phyloP scores from a whole-genome alignment of 2,113 vertebrate species.

The Ctenodactylus gundi region DNA sequence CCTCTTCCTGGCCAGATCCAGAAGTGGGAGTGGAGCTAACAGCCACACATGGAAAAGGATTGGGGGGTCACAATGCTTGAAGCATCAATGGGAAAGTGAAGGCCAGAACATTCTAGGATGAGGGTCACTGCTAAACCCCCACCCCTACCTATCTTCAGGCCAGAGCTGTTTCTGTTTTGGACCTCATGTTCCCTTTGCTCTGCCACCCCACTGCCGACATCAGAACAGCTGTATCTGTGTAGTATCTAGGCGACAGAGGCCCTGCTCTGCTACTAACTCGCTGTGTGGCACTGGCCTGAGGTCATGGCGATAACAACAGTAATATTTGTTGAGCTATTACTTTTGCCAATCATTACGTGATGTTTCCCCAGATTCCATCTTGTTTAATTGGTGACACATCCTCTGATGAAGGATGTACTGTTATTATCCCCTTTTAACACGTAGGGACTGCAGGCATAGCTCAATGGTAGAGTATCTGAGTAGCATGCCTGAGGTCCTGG shows the following conservation, averaged over 20 bases:
- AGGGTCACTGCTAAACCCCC: neutral
- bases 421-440: neutral
- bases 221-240: neutral
- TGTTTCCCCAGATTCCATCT: neutral
- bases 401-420: neutral
- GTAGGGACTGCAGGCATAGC: neutral
- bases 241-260: neutral
- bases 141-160: neutral
- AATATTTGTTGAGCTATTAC: neutral
- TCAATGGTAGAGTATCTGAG: too few species aligned
- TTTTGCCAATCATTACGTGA: neutral
- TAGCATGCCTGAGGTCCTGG: neutral
- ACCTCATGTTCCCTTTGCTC: neutral
- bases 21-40: neutral
- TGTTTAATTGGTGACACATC: neutral
- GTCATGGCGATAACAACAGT: neutral
- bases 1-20: neutral
- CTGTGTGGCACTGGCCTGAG: neutral
- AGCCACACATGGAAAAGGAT: neutral
- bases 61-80: neutral
- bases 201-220: neutral
- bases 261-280: neutral
- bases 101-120: neutral
- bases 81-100: neutral
- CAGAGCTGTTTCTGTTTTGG: neutral